Base-by-base conservation (phyloP, 2,888 invertebrate species). In the Mythimna albipuncta region DNA sequence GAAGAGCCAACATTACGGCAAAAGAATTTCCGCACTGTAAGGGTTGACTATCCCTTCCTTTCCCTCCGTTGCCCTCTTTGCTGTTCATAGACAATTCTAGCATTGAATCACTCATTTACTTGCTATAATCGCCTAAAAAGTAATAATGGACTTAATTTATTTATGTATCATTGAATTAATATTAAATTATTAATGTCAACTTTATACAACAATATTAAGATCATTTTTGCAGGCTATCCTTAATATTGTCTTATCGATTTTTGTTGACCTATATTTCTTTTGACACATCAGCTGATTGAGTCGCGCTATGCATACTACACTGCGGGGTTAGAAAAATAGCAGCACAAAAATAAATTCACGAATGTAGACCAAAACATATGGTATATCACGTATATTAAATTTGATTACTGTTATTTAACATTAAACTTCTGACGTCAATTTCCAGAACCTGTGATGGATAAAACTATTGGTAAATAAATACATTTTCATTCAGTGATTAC, bases 201-300 rank as follows among this genome's bases (percentile, higher is more conserved):
- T 21, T 19, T 65, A 32, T 64, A 0, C 7, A 35, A 21, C 6
- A 1, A 19, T n/a, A 2, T 0, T 54, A 10, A 10, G 7, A 54
- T 38, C 6, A 38, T 47, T 32, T 44, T 19, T 4, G 0, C 19
- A 32, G 7, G 21, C 0, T 41, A 32, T 6, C 3, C 10, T n/a
- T 21, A 16, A 26, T 16, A 50, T 32, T 21, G 13, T 16, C 35
- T n/a, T 73, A 59, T 59, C 41, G 68, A 73, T 73, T 76, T 72
- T 54, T 35, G n/a, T 16, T 73, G 6, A 52, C 52, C 58, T 52
- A 2, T 32, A 41, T 10, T 32, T 54, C 19, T 26, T 64, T 64
- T 79, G 79, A 79, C 79, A 76, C 11, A 79, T 26, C 75, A 76
- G 75, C 75, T 76, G 75, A 61, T 61, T 13, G 32, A 26, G 19